Percentiles rank a stretch among this genome's conserved stretches.
phyloP scores from a whole-genome alignment of 23 tunicate species.

The Diplosoma virens region DNA sequence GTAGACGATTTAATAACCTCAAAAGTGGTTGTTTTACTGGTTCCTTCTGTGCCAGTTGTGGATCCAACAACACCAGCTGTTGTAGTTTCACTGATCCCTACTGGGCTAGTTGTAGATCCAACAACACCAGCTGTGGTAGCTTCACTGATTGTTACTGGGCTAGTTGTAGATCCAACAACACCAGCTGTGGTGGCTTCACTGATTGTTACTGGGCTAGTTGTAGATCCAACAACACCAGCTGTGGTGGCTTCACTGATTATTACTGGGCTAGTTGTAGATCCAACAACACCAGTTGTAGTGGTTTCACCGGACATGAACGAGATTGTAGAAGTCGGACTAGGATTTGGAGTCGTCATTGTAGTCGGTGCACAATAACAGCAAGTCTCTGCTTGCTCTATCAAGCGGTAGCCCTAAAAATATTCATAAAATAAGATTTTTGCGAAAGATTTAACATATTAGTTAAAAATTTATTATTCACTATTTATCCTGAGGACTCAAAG shows the following conservation, averaged over 20 bases:
- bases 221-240: constrained; percentile 9
- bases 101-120: constrained; percentile 31
- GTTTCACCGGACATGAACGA: constrained; percentile 9
- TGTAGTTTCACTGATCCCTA: constrained; percentile 35
- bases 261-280: constrained; percentile 18
- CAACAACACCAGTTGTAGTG: constrained; percentile 11
- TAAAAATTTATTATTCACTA: no score
- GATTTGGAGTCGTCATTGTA: constrained; percentile 30
- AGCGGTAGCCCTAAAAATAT: no score
- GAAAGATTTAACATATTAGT: no score
- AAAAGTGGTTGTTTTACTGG: constrained; percentile 9
- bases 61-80: constrained; percentile 11
- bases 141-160: constrained; percentile 7
- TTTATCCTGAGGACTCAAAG: no score
- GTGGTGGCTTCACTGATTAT: constrained; percentile 30
- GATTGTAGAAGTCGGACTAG: constrained; percentile 1
- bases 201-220: constrained; percentile 24
- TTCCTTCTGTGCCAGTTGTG: constrained; percentile 11
- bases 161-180: constrained; percentile 21
- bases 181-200: constrained; percentile 34
- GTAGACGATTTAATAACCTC: background rate
- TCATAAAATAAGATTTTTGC: no score
- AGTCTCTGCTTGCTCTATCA: constrained; percentile 29
- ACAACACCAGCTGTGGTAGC: constrained; percentile 32
- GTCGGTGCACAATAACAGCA: constrained; percentile 71